These are phyloP conservation scores for Oncorhynchus keta DNA, from an alignment of 2,113 vertebrate genomes.

Conservation along the genomic window DNA sequence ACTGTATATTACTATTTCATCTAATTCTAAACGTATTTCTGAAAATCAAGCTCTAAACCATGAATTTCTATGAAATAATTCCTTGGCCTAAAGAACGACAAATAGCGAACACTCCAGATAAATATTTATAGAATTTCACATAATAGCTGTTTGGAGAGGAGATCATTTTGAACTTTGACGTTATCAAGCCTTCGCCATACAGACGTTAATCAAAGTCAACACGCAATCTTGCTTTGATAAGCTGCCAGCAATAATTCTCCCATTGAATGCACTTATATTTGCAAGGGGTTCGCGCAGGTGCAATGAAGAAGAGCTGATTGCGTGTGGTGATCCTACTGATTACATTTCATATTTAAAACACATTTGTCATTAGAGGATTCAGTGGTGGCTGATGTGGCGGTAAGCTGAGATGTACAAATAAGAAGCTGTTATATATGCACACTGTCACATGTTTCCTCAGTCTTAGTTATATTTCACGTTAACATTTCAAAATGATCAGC, in stretches of 20 bases:
- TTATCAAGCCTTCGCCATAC: slow-evolving; percentile 51
- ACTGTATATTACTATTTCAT: too few species aligned
- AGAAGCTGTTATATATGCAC: not conserved
- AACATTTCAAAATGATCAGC: too few species aligned
- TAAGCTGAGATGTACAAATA: not conserved
- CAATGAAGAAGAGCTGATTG: slow-evolving; percentile 75
- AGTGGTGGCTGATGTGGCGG: not conserved
- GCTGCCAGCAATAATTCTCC: slow-evolving; percentile 34
- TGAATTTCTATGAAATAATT: not conserved
- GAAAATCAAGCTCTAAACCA: too few species aligned
- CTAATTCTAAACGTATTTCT: too few species aligned
- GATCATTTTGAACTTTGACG: slow-evolving; percentile 31
- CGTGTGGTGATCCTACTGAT: slow-evolving; percentile 74
- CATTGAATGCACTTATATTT: slow-evolving; percentile 59
- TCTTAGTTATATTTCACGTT: not conserved
- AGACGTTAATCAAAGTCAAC: slow-evolving; percentile 71
- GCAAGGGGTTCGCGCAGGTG: slow-evolving; percentile 60
- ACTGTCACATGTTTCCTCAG: not conserved
- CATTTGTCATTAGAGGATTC: not conserved
- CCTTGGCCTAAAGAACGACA: not conserved
- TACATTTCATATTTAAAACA: slow-evolving; percentile 78
- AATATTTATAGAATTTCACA: not conserved
- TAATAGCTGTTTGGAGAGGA: not conserved
- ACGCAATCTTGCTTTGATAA: slow-evolving; percentile 70
- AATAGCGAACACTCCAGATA: not conserved